Evolutionary conservation across 2,113 vertebrate genomes (phyloP), one percentile per base, ranked within the genome.

Genomic region (Vulpes vulpes): DNA sequence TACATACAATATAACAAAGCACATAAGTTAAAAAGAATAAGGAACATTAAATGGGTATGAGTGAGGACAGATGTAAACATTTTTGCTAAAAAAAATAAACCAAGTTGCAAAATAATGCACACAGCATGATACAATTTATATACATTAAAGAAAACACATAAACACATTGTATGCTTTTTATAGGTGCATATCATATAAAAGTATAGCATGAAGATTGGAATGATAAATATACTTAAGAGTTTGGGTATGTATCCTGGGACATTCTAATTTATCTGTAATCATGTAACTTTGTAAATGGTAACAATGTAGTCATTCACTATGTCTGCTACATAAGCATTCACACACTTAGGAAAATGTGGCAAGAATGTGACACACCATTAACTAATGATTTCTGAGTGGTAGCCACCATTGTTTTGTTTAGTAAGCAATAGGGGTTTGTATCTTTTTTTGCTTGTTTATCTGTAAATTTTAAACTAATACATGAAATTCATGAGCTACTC

Each of bases 401-500:
- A 73, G 4, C 25, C 25, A 78, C 30, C 43, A 10, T 51, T 78
- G 74, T 78, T 78, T 78, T 78, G 43, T 78, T 78, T 30, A 78
- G 74, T 49, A 78, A 78, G 74, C 27, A 89, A 74, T 20, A 23
- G 15, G 60, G 6, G 16, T 74, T 65, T 62, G 9, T 57, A n/a
- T 59, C 71, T 30, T 35, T 94, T 89, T 84, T 53, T 62, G 6
- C 2, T n/a, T 67, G 32, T 83, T 78, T 43, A 71, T 79, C 78
- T 89, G 84, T 79, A 84, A 84, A 79, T 73, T 83, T 79, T 71
- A 71, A 95, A 84, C 20, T 71, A 94, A 67, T 57, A 38, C 19
- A 78, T 94, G 55, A 92, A 88, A 74, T 81, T 85, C 22, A 65
- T 65, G 3, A 74, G 23, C 80, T 38, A 30, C 3, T 86, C 25